These are phyloP conservation scores for Nephila pilipes DNA, from an alignment of 1,140 invertebrate species.

Conservation along the genomic window DNA sequence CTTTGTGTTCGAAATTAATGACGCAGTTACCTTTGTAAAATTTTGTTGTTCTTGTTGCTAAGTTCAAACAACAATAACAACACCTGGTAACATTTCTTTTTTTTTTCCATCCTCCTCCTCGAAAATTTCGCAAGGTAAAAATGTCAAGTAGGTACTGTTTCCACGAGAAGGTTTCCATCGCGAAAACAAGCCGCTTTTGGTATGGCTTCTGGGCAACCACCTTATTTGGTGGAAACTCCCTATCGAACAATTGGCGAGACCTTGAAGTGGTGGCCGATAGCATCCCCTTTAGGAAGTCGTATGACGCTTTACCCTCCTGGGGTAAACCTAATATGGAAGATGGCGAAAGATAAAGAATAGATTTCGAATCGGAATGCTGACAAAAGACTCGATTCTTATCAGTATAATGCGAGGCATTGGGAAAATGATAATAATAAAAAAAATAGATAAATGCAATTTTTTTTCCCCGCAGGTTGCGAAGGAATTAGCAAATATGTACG, in stretches of 20 bases:
- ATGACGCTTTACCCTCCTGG: background rate
- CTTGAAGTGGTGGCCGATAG: constrained; percentile 26
- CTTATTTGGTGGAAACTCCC: constrained; percentile 51
- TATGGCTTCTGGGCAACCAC: constrained; percentile 37
- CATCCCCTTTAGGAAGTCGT: background rate
- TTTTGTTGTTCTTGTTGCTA: constrained; percentile 24
- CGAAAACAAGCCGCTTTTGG: constrained; percentile 64
- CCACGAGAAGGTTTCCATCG: background rate
- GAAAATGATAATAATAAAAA: background rate
- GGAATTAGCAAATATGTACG: background rate
- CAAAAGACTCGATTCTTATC: constrained; percentile 35
- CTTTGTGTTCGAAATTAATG: background rate
- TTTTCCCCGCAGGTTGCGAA: background rate
- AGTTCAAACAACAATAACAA: constrained; percentile 27
- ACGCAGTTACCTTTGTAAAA: background rate
- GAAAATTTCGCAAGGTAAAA: constrained; percentile 50
- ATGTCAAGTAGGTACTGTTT: constrained; percentile 18
- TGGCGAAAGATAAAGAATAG: background rate
- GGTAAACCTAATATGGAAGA: constrained; percentile 61
- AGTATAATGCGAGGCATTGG: constrained; percentile 2
- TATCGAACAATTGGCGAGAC: background rate
- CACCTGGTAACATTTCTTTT: constrained; percentile 33
- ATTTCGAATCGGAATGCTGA: constrained; percentile 16
- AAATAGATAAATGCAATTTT: background rate
- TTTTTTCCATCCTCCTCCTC: background rate